Base-by-base conservation (phyloP, 2,797 vertebrate species). In the Myotis daubentonii region DNA sequence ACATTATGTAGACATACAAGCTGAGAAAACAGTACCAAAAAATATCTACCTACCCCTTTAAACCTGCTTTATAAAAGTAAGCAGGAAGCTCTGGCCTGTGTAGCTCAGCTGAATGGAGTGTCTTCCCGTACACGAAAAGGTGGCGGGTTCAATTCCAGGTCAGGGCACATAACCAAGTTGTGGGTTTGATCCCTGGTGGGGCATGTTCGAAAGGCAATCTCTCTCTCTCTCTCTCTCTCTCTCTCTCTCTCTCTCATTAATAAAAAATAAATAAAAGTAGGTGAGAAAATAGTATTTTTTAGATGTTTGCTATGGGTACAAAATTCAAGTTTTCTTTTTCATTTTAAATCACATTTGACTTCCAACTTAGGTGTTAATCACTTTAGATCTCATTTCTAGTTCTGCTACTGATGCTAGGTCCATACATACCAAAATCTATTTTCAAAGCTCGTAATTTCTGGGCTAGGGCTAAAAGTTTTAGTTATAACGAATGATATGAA, bases 261-360 rank as follows among this genome's bases (percentile, higher is more conserved):
- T 36, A 36, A 68, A 33, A 68, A 68, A 68, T 36, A 68, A 33
- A 10, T 33, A 62, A 33, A 88, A 91, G n/a, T 76, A 76, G 33
- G 51, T 5, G 17, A 20, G n/a, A 23, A 41, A 84, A 78, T 57
- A 30, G 62, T 33, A 47, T 25, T 47, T 89, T 91, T 90, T 49
- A 88, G 16, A 75, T 25, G 2, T 17, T 94, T 44, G 65, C 13
- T 87, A 78, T 33, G 10, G 36, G 6, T 65, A 55, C 11, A 94
- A 66, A 93, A 91, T 62, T 82, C 80, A 93, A 79, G 12, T 0
- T 79, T 87, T 95, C 12, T 55, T 88, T 68, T 53, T 38, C 28
- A 36, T 72, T 91, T 84, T 94, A 88, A 94, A 81, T 78, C 28
- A 79, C 30, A 71, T 85, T 76, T 72, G 44, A 71, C 74, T 91